Conservation (phyloP, 92 coral and sea anemone species). For the Zoanthus sansibaricus region DNA sequence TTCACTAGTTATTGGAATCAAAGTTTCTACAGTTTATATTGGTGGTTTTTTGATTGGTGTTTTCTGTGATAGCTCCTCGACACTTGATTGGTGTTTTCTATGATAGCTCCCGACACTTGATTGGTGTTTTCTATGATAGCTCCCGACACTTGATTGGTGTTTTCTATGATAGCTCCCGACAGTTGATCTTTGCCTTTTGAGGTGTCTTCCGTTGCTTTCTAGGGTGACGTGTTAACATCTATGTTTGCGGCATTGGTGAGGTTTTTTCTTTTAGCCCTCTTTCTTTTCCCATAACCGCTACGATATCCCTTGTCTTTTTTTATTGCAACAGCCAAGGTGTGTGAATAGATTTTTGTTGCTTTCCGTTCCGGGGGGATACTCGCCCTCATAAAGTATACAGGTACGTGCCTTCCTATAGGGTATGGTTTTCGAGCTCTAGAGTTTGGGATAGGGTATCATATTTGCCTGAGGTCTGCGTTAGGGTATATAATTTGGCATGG, state of each 20-base stretch:
- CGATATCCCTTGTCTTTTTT: neutral
- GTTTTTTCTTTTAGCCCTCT: neutral
- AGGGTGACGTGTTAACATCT: neutral
- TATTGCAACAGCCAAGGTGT: slow-evolving; percentile 49
- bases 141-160: neutral
- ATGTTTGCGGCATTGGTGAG: neutral
- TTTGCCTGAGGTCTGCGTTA: no score
- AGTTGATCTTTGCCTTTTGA: neutral
- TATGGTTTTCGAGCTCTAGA: no score
- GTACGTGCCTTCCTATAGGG: no score
- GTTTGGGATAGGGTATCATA: no score
- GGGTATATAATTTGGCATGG: no score
- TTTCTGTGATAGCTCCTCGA: neutral
- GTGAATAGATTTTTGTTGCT: slow-evolving; percentile 50
- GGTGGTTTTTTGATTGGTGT: neutral
- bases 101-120: neutral
- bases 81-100: neutral
- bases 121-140: neutral
- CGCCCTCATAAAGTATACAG: no score
- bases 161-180: neutral
- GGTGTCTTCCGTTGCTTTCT: neutral
- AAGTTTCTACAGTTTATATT: neutral
- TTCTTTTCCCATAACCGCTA: slow-evolving; percentile 1
- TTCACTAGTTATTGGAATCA: slow-evolving; percentile 35
- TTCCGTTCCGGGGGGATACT: neutral